A percentile compares a stretch with the other conserved stretches of the same genome.
These are phyloP conservation scores for Amphipyra tragopoginis DNA, from an alignment of 2,888 invertebrate genomes.

Conservation along the genomic window DNA sequence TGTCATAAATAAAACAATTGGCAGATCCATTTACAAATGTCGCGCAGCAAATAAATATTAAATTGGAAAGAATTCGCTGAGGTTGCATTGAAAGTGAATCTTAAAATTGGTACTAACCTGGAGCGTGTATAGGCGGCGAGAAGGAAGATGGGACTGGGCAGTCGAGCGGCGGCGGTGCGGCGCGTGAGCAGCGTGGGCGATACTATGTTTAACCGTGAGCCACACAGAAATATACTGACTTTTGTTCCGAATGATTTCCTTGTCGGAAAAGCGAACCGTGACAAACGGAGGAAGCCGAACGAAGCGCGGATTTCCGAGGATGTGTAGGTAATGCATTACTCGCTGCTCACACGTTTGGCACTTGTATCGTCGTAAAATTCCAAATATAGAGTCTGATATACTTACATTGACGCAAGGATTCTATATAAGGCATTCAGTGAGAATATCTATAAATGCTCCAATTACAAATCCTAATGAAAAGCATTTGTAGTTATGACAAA, in stretches of 20 bases:
- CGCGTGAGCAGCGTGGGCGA: constrained; percentile 81
- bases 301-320: constrained; percentile 62
- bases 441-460: constrained; percentile 41
- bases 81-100: constrained; percentile 57
- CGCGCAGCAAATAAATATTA: constrained; percentile 71
- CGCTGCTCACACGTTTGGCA: constrained; percentile 27
- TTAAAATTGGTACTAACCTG: constrained; percentile 80
- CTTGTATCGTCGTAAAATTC: constrained; percentile 37
- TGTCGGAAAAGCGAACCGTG: constrained; percentile 72
- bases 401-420: constrained; percentile 23
- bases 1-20: constrained; percentile 30
- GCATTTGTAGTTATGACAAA: constrained; percentile 11
- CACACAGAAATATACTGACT: constrained; percentile 88
- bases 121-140: constrained; percentile 83
- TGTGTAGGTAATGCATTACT: constrained; percentile 32
- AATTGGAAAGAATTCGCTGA: constrained; percentile 70
- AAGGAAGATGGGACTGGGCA: constrained; percentile 83
- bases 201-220: constrained; percentile 89
- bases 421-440: constrained; percentile 44
- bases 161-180: constrained; percentile 67
- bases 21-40: constrained; percentile 50
- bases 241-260: constrained; percentile 85
- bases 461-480: constrained; percentile 33
- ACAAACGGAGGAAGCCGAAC: constrained; percentile 55
- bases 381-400: constrained; percentile 36